Evolutionary conservation across 2,113 vertebrate species (phyloP), one percentile per base, ranked within the genome.

Genomic region (Sceloporus undulatus): DNA sequence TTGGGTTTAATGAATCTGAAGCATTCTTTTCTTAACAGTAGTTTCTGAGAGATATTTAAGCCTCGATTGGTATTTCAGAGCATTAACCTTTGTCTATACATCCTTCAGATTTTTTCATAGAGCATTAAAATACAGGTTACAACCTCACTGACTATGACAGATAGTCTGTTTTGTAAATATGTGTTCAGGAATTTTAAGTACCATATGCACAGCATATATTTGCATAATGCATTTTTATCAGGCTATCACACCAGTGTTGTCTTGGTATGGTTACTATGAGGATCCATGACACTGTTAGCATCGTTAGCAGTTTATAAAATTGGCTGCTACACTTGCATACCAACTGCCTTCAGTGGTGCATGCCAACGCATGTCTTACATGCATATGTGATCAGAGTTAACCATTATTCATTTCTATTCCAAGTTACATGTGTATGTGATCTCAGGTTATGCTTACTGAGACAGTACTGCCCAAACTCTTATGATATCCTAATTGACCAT

Each of bases 131-230:
- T 62, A 87, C 71, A 93, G 80, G 93, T 91, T 94, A 92, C 87
- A 95, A 92, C 92, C 89, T 95, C 40, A 7, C 62, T 82, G 93
- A 88, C 87, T 79, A 78, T 87, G 88, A 93, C 27, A 79, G 85
- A 92, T 93, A 91, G 82, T 91, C 62, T 85, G 90, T 93, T 96
- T 94, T 94, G 87, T 90, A 94, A 95, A 95, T 91, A 93, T 23
- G 68, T 91, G 78, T 92, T 94, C 92, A 86, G 82, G 80, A 89
- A 92, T 56, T 89, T 92, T 94, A 88, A 94, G 93, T 94, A 92
- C 91, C 11, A 0, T 89, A 85, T 89, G 68, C 0, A 0, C 2
- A 88, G 86, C 75, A 93, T 95, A 91, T 68, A 95, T 95, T 94
- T 95, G 85, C 92, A 94, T 94, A 94, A 94, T 92, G 25, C 7